Base-by-base conservation (phyloP, 2,888 invertebrate species). In the Noctua janthe region DNA sequence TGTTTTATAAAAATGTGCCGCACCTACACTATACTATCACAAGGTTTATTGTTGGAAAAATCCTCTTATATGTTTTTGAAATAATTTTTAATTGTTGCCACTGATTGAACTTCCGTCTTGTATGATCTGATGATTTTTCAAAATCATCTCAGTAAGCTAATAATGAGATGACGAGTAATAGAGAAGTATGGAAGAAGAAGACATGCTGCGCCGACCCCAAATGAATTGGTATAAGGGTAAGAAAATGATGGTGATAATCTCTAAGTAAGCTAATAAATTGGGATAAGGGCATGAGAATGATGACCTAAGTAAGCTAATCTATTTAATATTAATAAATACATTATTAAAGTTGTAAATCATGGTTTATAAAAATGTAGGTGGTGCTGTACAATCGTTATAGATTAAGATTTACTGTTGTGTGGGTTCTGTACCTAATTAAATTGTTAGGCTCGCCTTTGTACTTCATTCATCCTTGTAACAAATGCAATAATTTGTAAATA, bases 401-500 rank as follows among this genome's bases (percentile, higher is more conserved):
- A 62, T 8, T 47, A 75, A 17, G 20, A 11, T 43, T 51, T 29
- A 3, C 23, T 51, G 1, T 10, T 20, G 29, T 29, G 29, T 29
- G 29, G 29, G 29, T 29, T 29, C 3, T 23, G 23, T 15, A 39
- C 15, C 6, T 20, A n/a, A n/a, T 76, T 20, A 20, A 13, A 17
- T 49, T 74, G 43, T 74, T 17, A 17, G 10, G 10, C 7, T 77
- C 17, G 29, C 49, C 20, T 74, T 47, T 39, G 5, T 43, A 17
- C 7, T n/a, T 39, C 13, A 59, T 59, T 3, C n/a, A 76, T n/a
- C 39, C 64, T 78, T 78, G 78, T 54, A 67, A 66, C n/a, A 62
- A 66, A 54, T 71, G n/a, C n/a, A 51, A 72, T 17, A 39, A 49
- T n/a, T 67, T n/a, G 69, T 43, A 11, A 20, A 23, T 43, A 15